Base-by-base conservation (phyloP, 2,797 vertebrate genomes). In the Coranthus polyacanthus region DNA sequence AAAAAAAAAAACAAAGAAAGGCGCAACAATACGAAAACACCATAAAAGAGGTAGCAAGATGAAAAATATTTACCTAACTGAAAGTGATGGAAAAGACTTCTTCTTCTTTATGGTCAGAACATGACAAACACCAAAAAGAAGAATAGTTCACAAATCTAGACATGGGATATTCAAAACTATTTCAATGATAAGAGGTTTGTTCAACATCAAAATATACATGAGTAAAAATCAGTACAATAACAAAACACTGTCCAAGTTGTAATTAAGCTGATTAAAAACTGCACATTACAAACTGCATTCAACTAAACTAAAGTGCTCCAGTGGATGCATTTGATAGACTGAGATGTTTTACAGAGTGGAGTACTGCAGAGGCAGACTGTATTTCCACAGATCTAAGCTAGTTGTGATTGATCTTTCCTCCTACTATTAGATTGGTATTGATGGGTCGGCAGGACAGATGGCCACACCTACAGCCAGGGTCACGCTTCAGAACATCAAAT, bases 341-440 rank as follows among this genome's bases (percentile, higher is more conserved):
- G 16, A 16, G n/a, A 24, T 26, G 29, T 49, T 47, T 42, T 15
- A 24, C 1, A 20, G 20, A 10, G 4, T 20, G 7, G 18, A 50
- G 58, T 51, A 58, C 20, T 62, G 61, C 69, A 36, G 37, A 24
- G 50, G 34, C 55, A 50, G 32, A 60, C 50, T 29, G 70, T 69
- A 84, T 86, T 87, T 91, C 82, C 89, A 90, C 83, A 81, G 78
- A 85, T 87, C 71, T 82, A 91, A 92, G 75, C 69, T 54, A 82
- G 84, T 92, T 90, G 78, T 79, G 79, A 91, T 84, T 85, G 86
- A 90, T 88, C 82, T 78, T 82, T 86, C 84, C 55, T 60, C 47
- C 72, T 51, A 47, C 78, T 85, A 93, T 83, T 89, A 91, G 88
- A 90, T 92, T 94, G 88, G 73, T 87, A 88, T 79, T 67, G 85